A percentile compares a stretch with the other conserved stretches of the same genome.
phyloP scores from a whole-genome alignment of 2,797 vertebrate species.

The Anguilla marmorata region DNA sequence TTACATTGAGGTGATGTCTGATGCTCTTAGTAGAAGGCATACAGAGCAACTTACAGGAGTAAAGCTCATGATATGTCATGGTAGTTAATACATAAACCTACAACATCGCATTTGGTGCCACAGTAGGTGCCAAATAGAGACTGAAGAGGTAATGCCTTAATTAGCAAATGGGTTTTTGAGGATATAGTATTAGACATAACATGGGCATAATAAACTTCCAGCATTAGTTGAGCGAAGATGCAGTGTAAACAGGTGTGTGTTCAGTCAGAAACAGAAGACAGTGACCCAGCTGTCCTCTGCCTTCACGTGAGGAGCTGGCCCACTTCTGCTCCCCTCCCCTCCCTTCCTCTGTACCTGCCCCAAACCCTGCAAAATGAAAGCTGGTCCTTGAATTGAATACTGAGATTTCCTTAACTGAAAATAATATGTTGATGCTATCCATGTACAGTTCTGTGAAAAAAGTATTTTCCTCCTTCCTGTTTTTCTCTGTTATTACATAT shows the following conservation, averaged over 20 bases:
- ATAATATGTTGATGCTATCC: no score
- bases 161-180: background rate
- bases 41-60: background rate
- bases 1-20: background rate
- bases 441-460: no score
- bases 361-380: background rate
- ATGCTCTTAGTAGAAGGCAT: background rate
- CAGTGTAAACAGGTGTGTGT: background rate
- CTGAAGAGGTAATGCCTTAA: background rate
- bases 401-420: background rate
- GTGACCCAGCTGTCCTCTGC: background rate
- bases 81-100: background rate
- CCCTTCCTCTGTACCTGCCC: no score
- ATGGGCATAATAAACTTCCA: background rate
- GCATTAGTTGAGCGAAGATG: background rate
- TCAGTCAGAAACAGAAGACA: background rate
- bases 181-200: background rate
- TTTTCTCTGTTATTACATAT: no score
- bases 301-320: background rate
- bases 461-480: no score
- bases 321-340: background rate
- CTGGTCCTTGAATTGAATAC: background rate
- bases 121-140: background rate
- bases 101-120: background rate
- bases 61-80: background rate